phyloP scores from a whole-genome alignment of 2,797 vertebrate genomes.

The Hippopotamyrus pictus region DNA sequence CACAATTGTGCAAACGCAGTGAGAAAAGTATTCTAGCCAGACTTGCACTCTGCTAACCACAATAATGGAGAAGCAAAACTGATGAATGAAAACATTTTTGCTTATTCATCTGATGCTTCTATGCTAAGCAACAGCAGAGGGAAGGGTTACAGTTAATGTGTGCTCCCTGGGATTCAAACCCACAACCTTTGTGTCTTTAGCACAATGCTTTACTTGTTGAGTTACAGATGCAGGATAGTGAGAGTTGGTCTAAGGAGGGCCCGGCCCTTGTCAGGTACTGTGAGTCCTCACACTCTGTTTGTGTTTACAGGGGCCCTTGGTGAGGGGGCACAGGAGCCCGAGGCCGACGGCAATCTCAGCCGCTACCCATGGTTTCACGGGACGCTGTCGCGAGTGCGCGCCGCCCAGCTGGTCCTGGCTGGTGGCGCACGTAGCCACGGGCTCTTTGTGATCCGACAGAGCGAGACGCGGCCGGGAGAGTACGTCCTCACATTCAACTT shows the following conservation, averaged over 20 bases:
- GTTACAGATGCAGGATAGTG: background rate
- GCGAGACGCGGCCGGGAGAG: slow-evolving; percentile 86
- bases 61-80: background rate
- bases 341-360: slow-evolving; percentile 66
- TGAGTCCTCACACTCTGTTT: background rate
- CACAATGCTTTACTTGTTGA: background rate
- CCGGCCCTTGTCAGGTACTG: background rate
- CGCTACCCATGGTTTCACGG: slow-evolving; percentile 96
- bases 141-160: background rate
- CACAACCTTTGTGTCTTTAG: background rate
- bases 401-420: slow-evolving; percentile 84
- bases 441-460: slow-evolving; percentile 93
- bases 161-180: background rate
- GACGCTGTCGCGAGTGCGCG: slow-evolving; percentile 82
- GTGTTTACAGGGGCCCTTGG: slow-evolving; percentile 37
- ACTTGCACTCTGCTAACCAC: background rate
- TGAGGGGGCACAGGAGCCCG: slow-evolving; percentile 56
- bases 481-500: slow-evolving; percentile 98
- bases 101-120: background rate
- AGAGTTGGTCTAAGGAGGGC: background rate
- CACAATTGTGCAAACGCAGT: background rate
- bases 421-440: slow-evolving; percentile 85
- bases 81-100: background rate
- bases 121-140: background rate
- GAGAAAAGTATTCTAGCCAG: background rate